A percentile compares a stretch with the other conserved stretches of the same genome.
Conservation (phyloP, 2,888 invertebrate genomes). For the Leptopilina syphax region DNA sequence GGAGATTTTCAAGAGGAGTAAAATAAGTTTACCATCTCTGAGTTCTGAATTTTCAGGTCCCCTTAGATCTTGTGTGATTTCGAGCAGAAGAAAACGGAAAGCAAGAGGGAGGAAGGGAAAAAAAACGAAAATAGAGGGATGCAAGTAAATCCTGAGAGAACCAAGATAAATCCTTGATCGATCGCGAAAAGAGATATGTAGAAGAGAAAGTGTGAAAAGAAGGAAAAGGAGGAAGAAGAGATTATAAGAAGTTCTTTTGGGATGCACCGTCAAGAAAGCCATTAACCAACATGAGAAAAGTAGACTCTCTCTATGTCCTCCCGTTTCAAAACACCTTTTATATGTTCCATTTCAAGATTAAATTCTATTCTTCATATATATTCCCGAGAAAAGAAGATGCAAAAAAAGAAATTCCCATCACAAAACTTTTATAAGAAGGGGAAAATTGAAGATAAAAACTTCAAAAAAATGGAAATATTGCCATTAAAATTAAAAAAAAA, state of each 20-base stretch:
- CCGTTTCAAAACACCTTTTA: slow-evolving; percentile 57
- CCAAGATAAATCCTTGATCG: slow-evolving; percentile 57
- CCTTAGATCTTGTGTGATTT: slow-evolving; percentile 26
- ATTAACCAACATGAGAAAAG: slow-evolving; percentile 61
- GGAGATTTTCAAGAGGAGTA: background rate
- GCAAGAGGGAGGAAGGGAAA: background rate
- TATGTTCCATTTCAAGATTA: slow-evolving; percentile 57
- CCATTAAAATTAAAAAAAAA: no score
- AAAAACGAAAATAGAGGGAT: background rate
- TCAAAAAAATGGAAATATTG: no score
- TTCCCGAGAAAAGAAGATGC: background rate
- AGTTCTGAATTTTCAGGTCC: slow-evolving; percentile 12
- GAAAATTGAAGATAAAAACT: no score
- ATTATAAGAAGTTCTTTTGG: slow-evolving; percentile 59
- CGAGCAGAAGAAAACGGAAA: slow-evolving; percentile 56
- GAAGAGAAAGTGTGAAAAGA: slow-evolving; percentile 18
- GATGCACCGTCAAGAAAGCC: slow-evolving; percentile 61
- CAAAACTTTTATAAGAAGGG: background rate
- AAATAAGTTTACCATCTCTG: slow-evolving; percentile 11
- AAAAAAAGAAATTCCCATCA: background rate
- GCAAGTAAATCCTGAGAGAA: slow-evolving; percentile 56
- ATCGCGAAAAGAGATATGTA: slow-evolving; percentile 40
- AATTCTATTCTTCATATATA: slow-evolving; percentile 15
- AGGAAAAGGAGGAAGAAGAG: slow-evolving; percentile 45
- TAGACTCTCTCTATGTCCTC: slow-evolving; percentile 47